Base-by-base conservation (phyloP, 2,888 invertebrate species). In the Calliphora vomitoria region DNA sequence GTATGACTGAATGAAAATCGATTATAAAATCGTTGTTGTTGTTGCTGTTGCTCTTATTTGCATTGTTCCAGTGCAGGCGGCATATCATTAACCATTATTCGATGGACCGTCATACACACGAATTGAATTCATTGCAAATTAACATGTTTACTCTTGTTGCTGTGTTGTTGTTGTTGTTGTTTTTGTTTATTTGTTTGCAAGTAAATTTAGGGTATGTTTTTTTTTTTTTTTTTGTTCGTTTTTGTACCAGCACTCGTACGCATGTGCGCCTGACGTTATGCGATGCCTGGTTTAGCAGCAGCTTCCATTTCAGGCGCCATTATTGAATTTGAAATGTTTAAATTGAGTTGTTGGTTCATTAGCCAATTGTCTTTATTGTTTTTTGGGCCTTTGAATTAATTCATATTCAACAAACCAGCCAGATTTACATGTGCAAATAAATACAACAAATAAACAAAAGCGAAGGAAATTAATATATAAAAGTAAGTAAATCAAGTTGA, bases 291-390 rank as follows among this genome's bases (percentile, higher is more conserved):
- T 75, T 62, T 62, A n/a, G 35, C n/a, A 44, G 18, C 71, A 66
- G 64, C 18, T 50, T 76, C 47, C 50, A 20, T 64, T 76, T 18
- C 64, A 53, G 41, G 64, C 41, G 66, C 66, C 64, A 74, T 31
- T 55, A 82, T 38, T 82, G 6, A 55, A 66, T 58, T 68, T 55
- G 64, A 55, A 82, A 74, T 55, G 55, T 58, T 74, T 74, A 50
- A 82, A 82, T 75, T 82, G 68, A 82, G 82, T 82, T 75, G 82
- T 82, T 82, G 66, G 82, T 60, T 82, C 75, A 82, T 82, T 82
- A 82, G 82, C 68, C 74, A 75, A 82, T 82, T 82, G 74, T 55
- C 44, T 72, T 41, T 55, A 55, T 82, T 82, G 62, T 64, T 71
- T 69, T 47, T 53, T 55, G 41, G 64, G 72, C 53, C 44, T 81